Evolutionary conservation across 53 echinoderm and acorn worm genomes (phyloP).

Genomic region (Echinometra lucunter): DNA sequence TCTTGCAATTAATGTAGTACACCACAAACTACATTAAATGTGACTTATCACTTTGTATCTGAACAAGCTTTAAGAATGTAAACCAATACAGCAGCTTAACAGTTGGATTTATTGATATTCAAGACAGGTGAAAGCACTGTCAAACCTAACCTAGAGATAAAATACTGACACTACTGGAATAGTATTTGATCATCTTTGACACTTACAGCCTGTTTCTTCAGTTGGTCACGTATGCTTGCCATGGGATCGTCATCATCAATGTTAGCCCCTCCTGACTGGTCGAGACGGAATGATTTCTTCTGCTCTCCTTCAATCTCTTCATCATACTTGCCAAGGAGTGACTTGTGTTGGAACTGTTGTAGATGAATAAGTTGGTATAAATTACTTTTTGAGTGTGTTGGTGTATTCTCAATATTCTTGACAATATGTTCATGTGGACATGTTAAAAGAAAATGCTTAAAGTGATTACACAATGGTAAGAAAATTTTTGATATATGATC

Average conservation of each 20-base stretch:
- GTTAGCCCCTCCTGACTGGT: conserved; percentile 65
- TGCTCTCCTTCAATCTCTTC: conserved; percentile 95
- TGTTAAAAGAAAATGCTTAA: not conserved
- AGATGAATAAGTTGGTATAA: not conserved
- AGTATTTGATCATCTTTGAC: not conserved
- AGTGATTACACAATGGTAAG: too few species aligned
- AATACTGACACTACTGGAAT: not conserved
- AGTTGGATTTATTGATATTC: not conserved
- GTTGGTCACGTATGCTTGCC: conserved; percentile 75
- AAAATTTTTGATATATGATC: too few species aligned
- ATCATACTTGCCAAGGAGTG: conserved; percentile 92
- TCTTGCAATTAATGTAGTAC: too few species aligned
- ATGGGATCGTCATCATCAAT: conserved; percentile 62
- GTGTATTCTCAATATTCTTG: not conserved
- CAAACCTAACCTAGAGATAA: not conserved
- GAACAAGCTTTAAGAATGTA: not conserved
- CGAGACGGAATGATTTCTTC: conserved; percentile 83
- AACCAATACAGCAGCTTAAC: not conserved
- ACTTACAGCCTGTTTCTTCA: conserved; percentile 87
- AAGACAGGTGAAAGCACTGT: too few species aligned
- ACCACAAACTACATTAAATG: too few species aligned
- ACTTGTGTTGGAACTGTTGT: conserved; percentile 68
- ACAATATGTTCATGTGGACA: not conserved
- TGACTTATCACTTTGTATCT: too few species aligned
- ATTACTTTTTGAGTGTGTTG: not conserved